Conservation (phyloP, 2,888 invertebrate genomes). For the Uloborus plumipes region DNA sequence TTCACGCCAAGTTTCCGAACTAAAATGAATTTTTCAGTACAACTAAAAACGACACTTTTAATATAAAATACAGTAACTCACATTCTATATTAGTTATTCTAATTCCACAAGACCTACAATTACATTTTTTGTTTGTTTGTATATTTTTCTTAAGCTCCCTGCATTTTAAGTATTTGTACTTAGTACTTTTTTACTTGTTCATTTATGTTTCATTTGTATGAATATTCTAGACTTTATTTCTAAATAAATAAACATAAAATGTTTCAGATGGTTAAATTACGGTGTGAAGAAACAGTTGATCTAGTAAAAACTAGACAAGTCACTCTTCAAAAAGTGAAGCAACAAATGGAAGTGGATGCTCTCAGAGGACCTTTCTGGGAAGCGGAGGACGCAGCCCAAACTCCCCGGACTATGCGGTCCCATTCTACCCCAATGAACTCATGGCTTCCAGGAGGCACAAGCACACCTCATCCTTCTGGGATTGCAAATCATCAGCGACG, state of each 20-base stretch:
- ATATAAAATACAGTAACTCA: too few species aligned
- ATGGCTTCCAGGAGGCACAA: slow-evolving; percentile 50
- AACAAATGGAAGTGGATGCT: slow-evolving; percentile 66
- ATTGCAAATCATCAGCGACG: slow-evolving; percentile 34
- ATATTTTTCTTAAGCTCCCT: background rate
- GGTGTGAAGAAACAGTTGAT: slow-evolving; percentile 74
- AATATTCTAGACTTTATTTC: background rate
- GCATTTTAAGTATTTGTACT: background rate
- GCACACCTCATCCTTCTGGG: slow-evolving; percentile 40
- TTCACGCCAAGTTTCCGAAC: too few species aligned
- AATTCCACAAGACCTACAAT: too few species aligned
- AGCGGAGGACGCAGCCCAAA: slow-evolving; percentile 49
- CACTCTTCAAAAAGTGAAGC: slow-evolving; percentile 68
- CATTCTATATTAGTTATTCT: too few species aligned
- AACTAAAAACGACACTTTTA: too few species aligned
- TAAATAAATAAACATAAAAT: background rate
- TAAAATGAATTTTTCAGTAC: too few species aligned
- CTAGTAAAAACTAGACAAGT: slow-evolving; percentile 70
- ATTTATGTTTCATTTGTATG: background rate
- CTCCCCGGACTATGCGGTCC: slow-evolving; percentile 52
- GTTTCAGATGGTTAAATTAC: slow-evolving; percentile 72
- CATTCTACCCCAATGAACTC: slow-evolving; percentile 49
- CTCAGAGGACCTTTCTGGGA: slow-evolving; percentile 52
- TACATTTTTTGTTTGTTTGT: too few species aligned
- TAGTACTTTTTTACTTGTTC: background rate